Base-by-base conservation (phyloP, 1,140 invertebrate genomes). In the Ctenoplectra terminalis region DNA sequence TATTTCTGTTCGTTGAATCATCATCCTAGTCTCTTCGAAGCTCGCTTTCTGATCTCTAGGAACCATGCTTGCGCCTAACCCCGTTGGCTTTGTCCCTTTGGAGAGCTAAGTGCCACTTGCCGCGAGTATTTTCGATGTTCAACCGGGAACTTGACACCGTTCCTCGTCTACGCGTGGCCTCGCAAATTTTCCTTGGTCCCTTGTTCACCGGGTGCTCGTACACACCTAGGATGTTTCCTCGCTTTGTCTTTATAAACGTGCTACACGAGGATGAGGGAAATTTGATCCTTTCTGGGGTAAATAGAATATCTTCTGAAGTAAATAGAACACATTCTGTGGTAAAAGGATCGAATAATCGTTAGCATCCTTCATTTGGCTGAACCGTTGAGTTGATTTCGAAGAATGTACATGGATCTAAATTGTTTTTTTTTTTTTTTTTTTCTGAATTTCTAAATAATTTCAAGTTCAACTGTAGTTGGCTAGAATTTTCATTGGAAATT, bases 41-140 rank as follows among this genome's bases (percentile, higher is more conserved):
- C 34, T 20, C 31, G 7, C 29, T 73, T 71, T 34, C 34, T 72
- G 37, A 31, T 56, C 56, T 56, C 54, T 20, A 26, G 46, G 31
- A 52, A 60, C 52, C 67, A 34, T n/a, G 40, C 17, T 29, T 26
- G 56, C 52, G 31, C 9, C 37, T 31, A 34, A 13, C 46, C 31
- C 29, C 26, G 9, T 50, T 8, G 20, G 34, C 50, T 77, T 71
- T 82, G 58, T 78, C 58, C 66, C 43, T 77, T 54, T 48, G 15
- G 17, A n/a, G 43, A 54, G 46, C 20, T 26, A 64, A 73, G 70
- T 48, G 54, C 69, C 64, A 70, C 61, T 66, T 66, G 61, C n/a
- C 48, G 48, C 48, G 52, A 77, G 43, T 85, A 71, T 85, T 86
- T 85, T 72, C 73, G 79, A 85, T 86, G 81, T 75, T 82, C 67